phyloP scores from a whole-genome alignment of 2,113 vertebrate species.

The Rhegmatorhina hoffmannsi region DNA sequence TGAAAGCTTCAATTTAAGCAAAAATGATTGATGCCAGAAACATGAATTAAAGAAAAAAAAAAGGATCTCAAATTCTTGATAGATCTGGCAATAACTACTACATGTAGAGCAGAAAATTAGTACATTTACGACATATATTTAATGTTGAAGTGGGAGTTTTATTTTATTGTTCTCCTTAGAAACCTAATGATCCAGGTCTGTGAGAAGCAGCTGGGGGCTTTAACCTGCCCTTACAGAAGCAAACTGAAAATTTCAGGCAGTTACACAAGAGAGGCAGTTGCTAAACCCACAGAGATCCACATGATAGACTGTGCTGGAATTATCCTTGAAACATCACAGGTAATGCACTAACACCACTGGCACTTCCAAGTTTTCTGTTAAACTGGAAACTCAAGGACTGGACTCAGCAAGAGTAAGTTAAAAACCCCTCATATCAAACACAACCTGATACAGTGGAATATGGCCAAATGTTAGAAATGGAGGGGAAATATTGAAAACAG shows the following conservation, averaged over 20 bases:
- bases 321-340: neutral
- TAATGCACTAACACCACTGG: neutral
- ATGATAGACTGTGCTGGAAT: neutral
- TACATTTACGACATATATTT: conserved; percentile 13
- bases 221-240: neutral
- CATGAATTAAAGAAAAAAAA: neutral
- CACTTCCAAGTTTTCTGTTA: neutral
- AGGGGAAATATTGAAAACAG: neutral
- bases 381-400: neutral
- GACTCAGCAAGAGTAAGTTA: neutral
- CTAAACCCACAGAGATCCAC: neutral
- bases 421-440: neutral
- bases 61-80: neutral
- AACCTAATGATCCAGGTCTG: neutral
- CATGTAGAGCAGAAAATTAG: conserved; percentile 15
- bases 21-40: neutral
- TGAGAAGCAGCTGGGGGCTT: neutral
- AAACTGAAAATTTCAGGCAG: neutral
- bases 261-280: neutral
- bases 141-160: conserved; percentile 14
- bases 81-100: conserved; percentile 17
- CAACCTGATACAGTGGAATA: neutral
- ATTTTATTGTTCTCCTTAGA: conserved; percentile 40
- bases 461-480: neutral
- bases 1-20: conserved; percentile 30